Percentiles rank a stretch among this genome's conserved stretches.
phyloP scores from a whole-genome alignment of 2,888 invertebrate species.

The Phymatocera aterrima region DNA sequence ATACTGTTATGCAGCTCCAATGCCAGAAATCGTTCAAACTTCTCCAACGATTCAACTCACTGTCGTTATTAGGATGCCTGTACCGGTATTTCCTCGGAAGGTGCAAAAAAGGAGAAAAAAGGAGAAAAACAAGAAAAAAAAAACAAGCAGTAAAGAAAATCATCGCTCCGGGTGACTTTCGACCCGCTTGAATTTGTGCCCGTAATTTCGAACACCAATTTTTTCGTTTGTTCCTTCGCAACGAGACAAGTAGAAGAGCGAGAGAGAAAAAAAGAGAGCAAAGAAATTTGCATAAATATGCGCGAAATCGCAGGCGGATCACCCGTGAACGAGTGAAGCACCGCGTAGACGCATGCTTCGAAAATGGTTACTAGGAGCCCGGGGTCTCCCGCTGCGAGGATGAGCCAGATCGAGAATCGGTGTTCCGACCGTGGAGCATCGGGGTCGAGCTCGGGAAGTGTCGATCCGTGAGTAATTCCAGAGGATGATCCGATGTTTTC shows the following conservation, averaged over 20 bases:
- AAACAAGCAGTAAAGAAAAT: neutral
- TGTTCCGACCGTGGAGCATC: neutral
- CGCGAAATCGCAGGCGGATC: too few relatives aligned
- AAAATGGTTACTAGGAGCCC: neutral
- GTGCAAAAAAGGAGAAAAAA: too few relatives aligned
- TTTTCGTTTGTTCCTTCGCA: too few relatives aligned
- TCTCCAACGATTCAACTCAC: constrained; percentile 6
- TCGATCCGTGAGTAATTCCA: constrained; percentile 60
- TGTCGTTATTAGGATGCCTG: constrained; percentile 13
- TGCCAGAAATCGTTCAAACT: constrained; percentile 36
- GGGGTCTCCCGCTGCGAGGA: constrained; percentile 36
- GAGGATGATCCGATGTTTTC: constrained; percentile 64
- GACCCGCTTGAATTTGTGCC: too few relatives aligned
- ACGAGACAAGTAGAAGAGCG: too few relatives aligned
- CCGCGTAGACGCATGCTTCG: neutral
- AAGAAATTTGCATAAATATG: too few relatives aligned
- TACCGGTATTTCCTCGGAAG: constrained; percentile 6
- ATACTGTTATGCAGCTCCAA: constrained; percentile 16
- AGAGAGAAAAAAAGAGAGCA: constrained; percentile 7
- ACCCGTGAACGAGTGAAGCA: constrained; percentile 25
- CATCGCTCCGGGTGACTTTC: too few relatives aligned
- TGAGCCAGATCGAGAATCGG: constrained; percentile 31
- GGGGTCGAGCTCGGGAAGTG: constrained; percentile 54
- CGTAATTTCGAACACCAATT: too few relatives aligned
- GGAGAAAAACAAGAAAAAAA: neutral